phyloP scores from a whole-genome alignment of 2,888 invertebrate species.

The Thumatha senex region DNA sequence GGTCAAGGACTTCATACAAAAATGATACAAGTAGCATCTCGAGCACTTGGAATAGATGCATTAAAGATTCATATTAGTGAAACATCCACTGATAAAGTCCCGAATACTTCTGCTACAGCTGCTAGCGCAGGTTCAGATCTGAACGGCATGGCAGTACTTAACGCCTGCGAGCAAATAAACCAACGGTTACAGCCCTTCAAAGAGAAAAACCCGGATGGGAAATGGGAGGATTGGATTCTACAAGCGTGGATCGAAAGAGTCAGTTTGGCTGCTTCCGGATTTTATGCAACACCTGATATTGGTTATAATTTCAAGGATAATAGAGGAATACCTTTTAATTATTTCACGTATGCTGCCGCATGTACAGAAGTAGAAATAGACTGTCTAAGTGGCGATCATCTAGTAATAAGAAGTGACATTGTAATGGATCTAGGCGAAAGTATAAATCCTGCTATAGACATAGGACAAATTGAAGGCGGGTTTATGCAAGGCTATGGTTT shows the following conservation, averaged over 20 bases:
- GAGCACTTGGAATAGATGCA: constrained; percentile 86
- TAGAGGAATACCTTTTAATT: constrained; percentile 89
- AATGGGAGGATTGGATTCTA: constrained; percentile 93
- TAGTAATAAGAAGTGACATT: constrained; percentile 94
- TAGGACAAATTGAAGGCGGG: constrained; percentile 98
- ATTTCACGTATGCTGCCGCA: constrained; percentile 94
- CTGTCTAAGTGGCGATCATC: constrained; percentile 96
- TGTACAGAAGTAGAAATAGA: constrained; percentile 96
- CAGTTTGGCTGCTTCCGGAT: constrained; percentile 92
- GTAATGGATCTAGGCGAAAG: constrained; percentile 98
- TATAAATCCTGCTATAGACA: constrained; percentile 97
- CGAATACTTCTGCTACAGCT: constrained; percentile 95
- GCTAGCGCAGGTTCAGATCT: constrained; percentile 95
- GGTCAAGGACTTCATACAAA: constrained; percentile 98
- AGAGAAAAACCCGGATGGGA: constrained; percentile 88
- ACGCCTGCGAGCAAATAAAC: constrained; percentile 90
- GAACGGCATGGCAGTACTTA: constrained; percentile 94
- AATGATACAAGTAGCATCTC: constrained; percentile 95
- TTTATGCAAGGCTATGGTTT: constrained; percentile 97
- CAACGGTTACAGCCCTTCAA: constrained; percentile 90
- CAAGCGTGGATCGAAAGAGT: constrained; percentile 90
- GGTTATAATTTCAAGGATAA: constrained; percentile 88
- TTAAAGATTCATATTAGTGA: constrained; percentile 92
- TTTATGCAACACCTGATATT: constrained; percentile 89
- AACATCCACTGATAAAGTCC: constrained; percentile 94